A percentile compares a stretch with the other conserved stretches of the same genome.
Conservation (phyloP, 1,140 invertebrate species). For the Pectinophora gossypiella region DNA sequence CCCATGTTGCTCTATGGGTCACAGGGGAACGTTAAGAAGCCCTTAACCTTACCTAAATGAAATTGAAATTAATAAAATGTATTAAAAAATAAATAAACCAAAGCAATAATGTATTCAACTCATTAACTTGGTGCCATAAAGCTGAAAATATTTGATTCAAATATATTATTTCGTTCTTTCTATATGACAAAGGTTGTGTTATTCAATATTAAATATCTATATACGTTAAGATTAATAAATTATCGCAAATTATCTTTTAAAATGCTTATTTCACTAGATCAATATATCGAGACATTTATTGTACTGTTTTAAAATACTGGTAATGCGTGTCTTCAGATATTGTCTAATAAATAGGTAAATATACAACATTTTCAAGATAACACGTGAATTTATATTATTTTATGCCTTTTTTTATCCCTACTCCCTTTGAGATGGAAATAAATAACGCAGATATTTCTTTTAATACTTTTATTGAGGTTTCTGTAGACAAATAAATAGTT, state of each 20-base stretch:
- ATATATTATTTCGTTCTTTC: neutral
- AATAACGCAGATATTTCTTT: no score
- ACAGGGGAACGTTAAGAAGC: neutral
- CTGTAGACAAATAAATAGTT: no score
- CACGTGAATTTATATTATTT: slow-evolving; percentile 5
- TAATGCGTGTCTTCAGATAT: slow-evolving; percentile 16
- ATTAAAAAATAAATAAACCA: neutral
- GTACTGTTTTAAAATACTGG: neutral
- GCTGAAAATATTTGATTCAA: neutral
- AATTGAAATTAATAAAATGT: neutral
- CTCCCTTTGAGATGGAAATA: no score
- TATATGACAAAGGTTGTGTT: neutral
- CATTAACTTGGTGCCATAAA: neutral
- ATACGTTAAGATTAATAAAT: neutral
- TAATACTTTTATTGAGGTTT: no score
- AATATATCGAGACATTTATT: neutral
- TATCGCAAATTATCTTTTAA: neutral
- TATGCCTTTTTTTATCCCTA: no score
- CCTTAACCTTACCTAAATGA: neutral
- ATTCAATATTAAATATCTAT: neutral
- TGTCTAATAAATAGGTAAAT: slow-evolving; percentile 22
- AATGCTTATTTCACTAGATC: neutral
- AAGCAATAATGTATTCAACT: neutral
- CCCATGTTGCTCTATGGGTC: neutral
- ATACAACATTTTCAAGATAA: slow-evolving; percentile 32